Evolutionary conservation across 2,888 invertebrate genomes (phyloP).

Genomic region (Rhaphigaster nebulosa): DNA sequence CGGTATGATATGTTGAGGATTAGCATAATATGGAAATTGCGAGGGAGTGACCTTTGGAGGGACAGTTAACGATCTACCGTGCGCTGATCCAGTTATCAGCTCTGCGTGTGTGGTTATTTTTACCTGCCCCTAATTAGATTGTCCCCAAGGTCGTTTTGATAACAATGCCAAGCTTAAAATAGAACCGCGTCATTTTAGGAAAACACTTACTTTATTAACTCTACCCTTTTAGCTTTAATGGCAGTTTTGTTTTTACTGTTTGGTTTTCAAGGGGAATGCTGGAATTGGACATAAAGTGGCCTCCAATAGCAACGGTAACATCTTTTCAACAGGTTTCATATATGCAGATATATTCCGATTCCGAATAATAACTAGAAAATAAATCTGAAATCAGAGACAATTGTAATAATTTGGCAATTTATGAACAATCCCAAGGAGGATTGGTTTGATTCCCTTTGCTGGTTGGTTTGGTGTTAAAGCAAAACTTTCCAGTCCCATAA

Average conservation of each 20-base stretch:
- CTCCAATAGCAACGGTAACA: background rate
- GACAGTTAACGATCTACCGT: background rate
- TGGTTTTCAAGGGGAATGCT: background rate
- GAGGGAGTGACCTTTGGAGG: background rate
- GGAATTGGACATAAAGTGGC: background rate
- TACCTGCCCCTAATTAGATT: slow-evolving; percentile 22
- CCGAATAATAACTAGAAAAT: too few relatives aligned
- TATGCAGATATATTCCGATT: too few relatives aligned
- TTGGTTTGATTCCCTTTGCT: too few relatives aligned
- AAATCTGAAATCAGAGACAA: too few relatives aligned
- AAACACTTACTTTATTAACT: background rate
- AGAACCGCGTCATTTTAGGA: background rate
- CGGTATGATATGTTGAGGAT: background rate
- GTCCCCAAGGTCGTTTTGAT: background rate
- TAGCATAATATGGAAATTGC: background rate
- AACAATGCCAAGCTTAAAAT: slow-evolving; percentile 14
- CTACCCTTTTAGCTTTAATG: background rate
- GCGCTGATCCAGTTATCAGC: slow-evolving; percentile 4
- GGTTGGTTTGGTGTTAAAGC: too few relatives aligned
- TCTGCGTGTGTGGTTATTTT: slow-evolving; percentile 29
- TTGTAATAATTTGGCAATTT: too few relatives aligned
- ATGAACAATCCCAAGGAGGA: too few relatives aligned
- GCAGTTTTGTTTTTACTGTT: background rate
- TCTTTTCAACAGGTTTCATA: too few relatives aligned
- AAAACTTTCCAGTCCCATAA: too few relatives aligned